Base-by-base conservation (phyloP, 2,888 invertebrate species). In the Caenorhabditis japonica region DNA sequence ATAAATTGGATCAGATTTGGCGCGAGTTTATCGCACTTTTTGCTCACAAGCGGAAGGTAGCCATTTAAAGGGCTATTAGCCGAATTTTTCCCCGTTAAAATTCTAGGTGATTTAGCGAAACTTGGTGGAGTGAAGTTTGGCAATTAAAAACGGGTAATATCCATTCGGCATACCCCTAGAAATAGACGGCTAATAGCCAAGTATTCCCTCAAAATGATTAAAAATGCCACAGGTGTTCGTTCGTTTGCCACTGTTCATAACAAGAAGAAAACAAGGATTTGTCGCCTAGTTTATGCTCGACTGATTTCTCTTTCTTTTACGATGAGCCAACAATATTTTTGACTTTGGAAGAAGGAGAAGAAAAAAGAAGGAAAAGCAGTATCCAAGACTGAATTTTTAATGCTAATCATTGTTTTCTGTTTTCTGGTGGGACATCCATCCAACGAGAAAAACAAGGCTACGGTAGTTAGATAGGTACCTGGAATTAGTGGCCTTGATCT, bases 401-500 rank as follows among this genome's bases (percentile, higher is more conserved):
- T 25, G 38, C 39, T 46, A 62, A 62, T 62, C 36, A 62, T 23
- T 62, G 62, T 62, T 62, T 53, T 53, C 36, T 30, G 7, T 15
- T 39, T 17, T 4, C 38, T 4, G 12, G 38, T 4, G 39, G 23
- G 19, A 30, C 36, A 1, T 33, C 30, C 36, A 36, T 56, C 46
- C 56, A 56, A 39, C 46, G 49, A 47, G 12, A 49, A 21, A 4
- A 25, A 25, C 19, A 19, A 30, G 44, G 21, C 5, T 68, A 68
- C 66, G 23, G 66, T 56, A 66, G 36, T 7, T 27, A 55, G 30
- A 55, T 33, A 13, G 64, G 15, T 64, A 83, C 85, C 85, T 85
- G 76, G 84, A 84, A 56, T 86, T 86, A 2, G 86, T 86, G 7
- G 86, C 86, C 58, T 86, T 86, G 59, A 86, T 86, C 52, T 81